Conservation (phyloP, 2,888 invertebrate genomes). For the Muscina levida region DNA sequence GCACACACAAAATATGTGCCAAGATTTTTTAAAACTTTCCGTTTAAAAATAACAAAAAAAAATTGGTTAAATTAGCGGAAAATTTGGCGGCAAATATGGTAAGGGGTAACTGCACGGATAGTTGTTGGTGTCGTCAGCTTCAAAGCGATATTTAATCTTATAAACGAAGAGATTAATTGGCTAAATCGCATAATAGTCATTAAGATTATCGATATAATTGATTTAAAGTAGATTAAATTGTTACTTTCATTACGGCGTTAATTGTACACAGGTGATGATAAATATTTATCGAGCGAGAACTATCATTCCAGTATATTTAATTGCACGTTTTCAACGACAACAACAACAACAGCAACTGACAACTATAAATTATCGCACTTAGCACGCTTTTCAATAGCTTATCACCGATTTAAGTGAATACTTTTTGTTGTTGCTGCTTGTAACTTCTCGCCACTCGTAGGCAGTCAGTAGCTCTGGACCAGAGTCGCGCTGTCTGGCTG, state of each 20-base stretch:
- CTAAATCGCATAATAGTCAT: background rate
- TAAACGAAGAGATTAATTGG: too few species aligned
- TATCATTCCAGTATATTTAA: slow-evolving; percentile 19
- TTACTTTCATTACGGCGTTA: slow-evolving; percentile 21
- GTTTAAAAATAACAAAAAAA: too few species aligned
- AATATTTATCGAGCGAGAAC: slow-evolving; percentile 28
- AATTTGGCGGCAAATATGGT: too few species aligned
- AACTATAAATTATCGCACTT: slow-evolving; percentile 34
- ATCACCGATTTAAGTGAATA: slow-evolving; percentile 17
- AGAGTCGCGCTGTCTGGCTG: slow-evolving; percentile 1
- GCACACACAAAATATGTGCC: too few species aligned
- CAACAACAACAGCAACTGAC: background rate
- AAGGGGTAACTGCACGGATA: too few species aligned
- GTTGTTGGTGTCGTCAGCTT: too few species aligned
- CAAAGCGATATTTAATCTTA: too few species aligned
- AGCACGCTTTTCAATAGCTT: slow-evolving; percentile 53
- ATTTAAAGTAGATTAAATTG: slow-evolving; percentile 26
- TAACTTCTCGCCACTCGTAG: slow-evolving; percentile 6
- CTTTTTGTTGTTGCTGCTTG: too few species aligned
- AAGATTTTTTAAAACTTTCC: too few species aligned
- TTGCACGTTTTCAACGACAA: slow-evolving; percentile 32
- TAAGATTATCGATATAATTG: background rate
- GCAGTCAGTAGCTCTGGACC: slow-evolving; percentile 30
- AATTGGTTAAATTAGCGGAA: too few species aligned
- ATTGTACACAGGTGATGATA: slow-evolving; percentile 33